Evolutionary conservation across 2,113 vertebrate species (phyloP).

Genomic region (Phyllostomus hastatus): DNA sequence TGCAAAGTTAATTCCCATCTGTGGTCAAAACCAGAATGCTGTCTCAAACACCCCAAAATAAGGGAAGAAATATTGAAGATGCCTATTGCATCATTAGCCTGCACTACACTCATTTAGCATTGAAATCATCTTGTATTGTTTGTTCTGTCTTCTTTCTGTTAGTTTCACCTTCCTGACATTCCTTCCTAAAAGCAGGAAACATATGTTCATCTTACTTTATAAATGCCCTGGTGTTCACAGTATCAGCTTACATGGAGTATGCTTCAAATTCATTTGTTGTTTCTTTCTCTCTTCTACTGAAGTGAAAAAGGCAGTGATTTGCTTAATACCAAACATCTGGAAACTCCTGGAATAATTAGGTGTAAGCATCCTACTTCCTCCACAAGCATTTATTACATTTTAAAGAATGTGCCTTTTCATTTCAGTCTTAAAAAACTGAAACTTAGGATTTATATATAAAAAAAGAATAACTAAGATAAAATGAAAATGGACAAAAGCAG

Average conservation of each 20-base stretch:
- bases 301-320: background rate
- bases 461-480: background rate
- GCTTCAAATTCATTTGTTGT: background rate
- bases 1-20: conserved; percentile 17
- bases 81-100: background rate
- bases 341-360: background rate
- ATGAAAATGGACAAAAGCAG: background rate
- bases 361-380: background rate
- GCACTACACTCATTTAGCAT: background rate
- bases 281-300: background rate
- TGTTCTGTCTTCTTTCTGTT: background rate
- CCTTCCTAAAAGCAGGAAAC: background rate
- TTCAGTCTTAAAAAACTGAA: background rate
- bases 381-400: background rate
- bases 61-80: background rate
- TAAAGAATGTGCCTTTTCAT: background rate
- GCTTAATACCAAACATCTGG: background rate
- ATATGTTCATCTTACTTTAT: background rate
- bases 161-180: background rate
- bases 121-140: background rate
- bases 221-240: background rate
- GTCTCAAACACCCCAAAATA: background rate
- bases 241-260: background rate
- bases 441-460: background rate
- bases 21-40: background rate